Evolutionary conservation across 2,888 invertebrate species (phyloP).

Genomic region (Augochlorella aurata): DNA sequence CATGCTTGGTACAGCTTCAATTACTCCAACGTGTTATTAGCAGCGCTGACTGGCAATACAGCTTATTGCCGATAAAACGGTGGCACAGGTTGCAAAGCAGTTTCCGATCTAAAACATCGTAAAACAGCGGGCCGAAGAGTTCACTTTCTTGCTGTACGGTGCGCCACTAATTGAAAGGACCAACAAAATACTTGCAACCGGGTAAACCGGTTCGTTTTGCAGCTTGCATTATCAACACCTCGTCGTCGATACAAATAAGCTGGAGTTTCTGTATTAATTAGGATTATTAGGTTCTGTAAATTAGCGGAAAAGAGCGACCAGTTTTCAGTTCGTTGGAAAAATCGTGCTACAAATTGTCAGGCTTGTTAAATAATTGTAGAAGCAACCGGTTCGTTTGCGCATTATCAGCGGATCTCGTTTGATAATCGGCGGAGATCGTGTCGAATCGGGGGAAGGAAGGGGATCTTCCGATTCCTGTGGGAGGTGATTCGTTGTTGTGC

Average conservation of each 20-base stretch:
- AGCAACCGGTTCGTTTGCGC: not conserved
- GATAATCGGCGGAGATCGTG: slow-evolving; percentile 6
- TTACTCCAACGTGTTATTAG: not conserved
- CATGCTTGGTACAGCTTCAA: not conserved
- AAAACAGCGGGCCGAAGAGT: not conserved
- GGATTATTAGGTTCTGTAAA: too few species aligned
- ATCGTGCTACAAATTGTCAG: not conserved
- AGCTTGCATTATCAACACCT: not conserved
- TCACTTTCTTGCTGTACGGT: not conserved
- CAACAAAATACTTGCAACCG: not conserved
- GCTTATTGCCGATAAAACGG: not conserved
- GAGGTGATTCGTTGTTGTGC: slow-evolving; percentile 30
- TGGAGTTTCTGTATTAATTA: not conserved
- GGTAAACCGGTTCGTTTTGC: not conserved
- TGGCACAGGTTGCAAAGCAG: not conserved
- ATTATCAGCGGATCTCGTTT: not conserved
- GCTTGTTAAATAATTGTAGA: not conserved
- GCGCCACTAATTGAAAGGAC: not conserved
- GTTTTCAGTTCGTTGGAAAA: not conserved
- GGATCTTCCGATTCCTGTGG: slow-evolving; percentile 16
- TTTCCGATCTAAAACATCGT: not conserved
- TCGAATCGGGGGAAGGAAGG: not conserved
- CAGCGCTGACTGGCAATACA: not conserved
- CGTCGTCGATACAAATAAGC: not conserved
- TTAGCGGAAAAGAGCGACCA: not conserved